Percentiles rank a stretch among this genome's conserved stretches.
Evolutionary conservation across 2,888 invertebrate genomes (phyloP).

Genomic region (Dryobotodes eremita): DNA sequence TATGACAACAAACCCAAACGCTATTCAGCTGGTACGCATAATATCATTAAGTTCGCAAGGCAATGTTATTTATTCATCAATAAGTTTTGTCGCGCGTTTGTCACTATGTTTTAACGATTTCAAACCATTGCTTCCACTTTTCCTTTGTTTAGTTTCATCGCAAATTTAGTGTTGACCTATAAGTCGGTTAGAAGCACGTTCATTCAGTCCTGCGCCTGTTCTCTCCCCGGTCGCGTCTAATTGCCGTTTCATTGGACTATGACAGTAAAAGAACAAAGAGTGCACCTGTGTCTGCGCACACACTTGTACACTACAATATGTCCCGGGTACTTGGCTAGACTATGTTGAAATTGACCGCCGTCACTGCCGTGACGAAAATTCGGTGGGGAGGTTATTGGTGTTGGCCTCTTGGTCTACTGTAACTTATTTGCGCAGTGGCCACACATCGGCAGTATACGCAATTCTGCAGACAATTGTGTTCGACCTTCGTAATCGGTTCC

Average conservation of each 20-base stretch:
- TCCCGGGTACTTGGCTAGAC: too few species aligned
- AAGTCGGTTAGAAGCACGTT: background rate
- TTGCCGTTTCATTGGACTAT: too few species aligned
- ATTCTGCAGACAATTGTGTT: slow-evolving; percentile 58
- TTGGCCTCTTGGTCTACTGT: slow-evolving; percentile 39
- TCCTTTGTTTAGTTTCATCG: background rate
- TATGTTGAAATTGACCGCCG: background rate
- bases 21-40: too few species aligned
- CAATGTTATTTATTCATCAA: background rate
- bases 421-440: slow-evolving; percentile 25
- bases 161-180: background rate
- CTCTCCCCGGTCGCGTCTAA: too few species aligned
- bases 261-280: too few species aligned
- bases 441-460: slow-evolving; percentile 56
- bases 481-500: slow-evolving; percentile 67
- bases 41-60: background rate
- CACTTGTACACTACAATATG: too few species aligned
- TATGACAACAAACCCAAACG: background rate
- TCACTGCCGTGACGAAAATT: background rate
- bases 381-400: background rate
- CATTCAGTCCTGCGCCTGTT: background rate
- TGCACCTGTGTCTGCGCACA: too few species aligned
- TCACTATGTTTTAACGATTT: background rate
- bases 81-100: background rate
- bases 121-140: background rate